Percentiles rank a stretch among this genome's conserved stretches.
Evolutionary conservation across 2,113 vertebrate species (phyloP).

Genomic region (Bos taurus): ARS-UCD2.0 NC_037342.1:45322001-45322500

Average conservation of each 20-base stretch:
- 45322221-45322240: neutral
- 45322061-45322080: neutral
- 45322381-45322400: neutral
- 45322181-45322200: accelerated
- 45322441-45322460: neutral
- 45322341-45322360: neutral
- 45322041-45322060: neutral
- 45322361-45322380: neutral
- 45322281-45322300: neutral
- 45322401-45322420: neutral
- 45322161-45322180: neutral
- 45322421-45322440: neutral
- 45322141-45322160: neutral
- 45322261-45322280: neutral
- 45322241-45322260: neutral
- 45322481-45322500: neutral
- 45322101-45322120: neutral
- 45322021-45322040: neutral
- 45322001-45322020: neutral
- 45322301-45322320: neutral
- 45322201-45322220: neutral
- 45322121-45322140: neutral
- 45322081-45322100: neutral
- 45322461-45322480: neutral
- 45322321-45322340: neutral